phyloP scores from a whole-genome alignment of 2,113 vertebrate genomes.

The Trematomus loennbergii region DNA sequence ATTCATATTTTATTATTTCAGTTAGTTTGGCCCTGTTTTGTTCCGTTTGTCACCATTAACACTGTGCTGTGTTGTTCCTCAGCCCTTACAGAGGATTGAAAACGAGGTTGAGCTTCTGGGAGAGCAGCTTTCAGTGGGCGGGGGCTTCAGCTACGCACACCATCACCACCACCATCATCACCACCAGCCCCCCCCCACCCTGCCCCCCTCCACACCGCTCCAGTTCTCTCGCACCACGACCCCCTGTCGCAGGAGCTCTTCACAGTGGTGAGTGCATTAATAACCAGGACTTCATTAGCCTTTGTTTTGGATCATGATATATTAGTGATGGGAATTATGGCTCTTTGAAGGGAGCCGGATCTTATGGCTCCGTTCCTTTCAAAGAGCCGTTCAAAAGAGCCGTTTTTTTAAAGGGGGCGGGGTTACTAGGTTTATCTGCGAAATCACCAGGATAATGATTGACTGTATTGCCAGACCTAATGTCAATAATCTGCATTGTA shows the following conservation, averaged over 20 bases:
- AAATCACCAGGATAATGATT: too few relatives aligned
- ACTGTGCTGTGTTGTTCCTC: constrained; percentile 6
- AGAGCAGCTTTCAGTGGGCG: constrained; percentile 93
- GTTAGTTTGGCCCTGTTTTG: background rate
- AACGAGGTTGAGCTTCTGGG: constrained; percentile 96
- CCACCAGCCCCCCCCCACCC: constrained; percentile 85
- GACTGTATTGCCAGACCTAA: too few relatives aligned
- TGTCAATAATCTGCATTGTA: too few relatives aligned
- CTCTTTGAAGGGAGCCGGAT: too few relatives aligned
- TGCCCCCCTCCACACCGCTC: constrained; percentile 93
- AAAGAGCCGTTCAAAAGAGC: too few relatives aligned
- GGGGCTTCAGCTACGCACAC: constrained; percentile 91
- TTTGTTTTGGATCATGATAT: background rate
- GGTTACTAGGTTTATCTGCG: too few relatives aligned
- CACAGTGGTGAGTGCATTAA: constrained; percentile 88
- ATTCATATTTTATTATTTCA: too few relatives aligned
- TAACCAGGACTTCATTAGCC: too few relatives aligned
- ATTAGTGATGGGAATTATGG: too few relatives aligned
- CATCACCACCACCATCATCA: constrained; percentile 90
- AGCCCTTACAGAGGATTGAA: constrained; percentile 98
- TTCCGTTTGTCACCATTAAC: constrained; percentile 1
- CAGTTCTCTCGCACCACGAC: constrained; percentile 94
- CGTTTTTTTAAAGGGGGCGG: too few relatives aligned
- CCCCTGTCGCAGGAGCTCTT: constrained; percentile 96
- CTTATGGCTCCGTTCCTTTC: too few relatives aligned